Evolutionary conservation across 1,140 invertebrate genomes (phyloP), one percentile per base, ranked within the genome.

Genomic region (Leptoteleia sp.): DNA sequence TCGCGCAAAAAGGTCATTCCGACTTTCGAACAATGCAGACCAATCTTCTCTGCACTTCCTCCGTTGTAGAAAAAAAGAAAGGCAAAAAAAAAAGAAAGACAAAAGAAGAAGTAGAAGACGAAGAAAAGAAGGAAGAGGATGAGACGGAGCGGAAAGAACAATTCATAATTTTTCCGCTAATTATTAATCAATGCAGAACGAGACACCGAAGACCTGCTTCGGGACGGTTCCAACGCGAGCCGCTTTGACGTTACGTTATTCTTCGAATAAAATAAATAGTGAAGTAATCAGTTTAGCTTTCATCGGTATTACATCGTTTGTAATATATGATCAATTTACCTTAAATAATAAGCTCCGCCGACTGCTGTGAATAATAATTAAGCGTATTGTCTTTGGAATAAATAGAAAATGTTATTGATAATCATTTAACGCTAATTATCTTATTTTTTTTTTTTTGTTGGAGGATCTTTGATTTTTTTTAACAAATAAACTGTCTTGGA

Each of bases 91-190:
- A n/a, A n/a, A n/a, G n/a, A n/a, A n/a, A n/a, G n/a, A n/a, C n/a
- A n/a, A n/a, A n/a, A n/a, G n/a, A n/a, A n/a, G n/a, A n/a, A n/a
- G n/a, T n/a, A n/a, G n/a, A n/a, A n/a, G n/a, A n/a, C n/a, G n/a
- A n/a, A n/a, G n/a, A n/a, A n/a, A n/a, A n/a, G n/a, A n/a, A n/a
- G n/a, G n/a, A n/a, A 29, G 13, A 15, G 9, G 29, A 29, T 15
- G 12, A 15, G 6, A 37, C 12, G 2, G 15, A 31, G 16, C 7
- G 11, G 25, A 45, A 16, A 22, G 19, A 59, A 43, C 3, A 33
- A 35, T 67, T 55, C 38, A 43, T 55, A 55, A 54, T 65, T 67
- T 67, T 67, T 29, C 15, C 17, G 64, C 45, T 67, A 67, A 67
- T 67, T 67, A 67, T 67, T 67, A 55, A 67, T 67, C 50, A 47